Base-by-base conservation (phyloP, 2,113 vertebrate species). In the Zosterops lateralis region DNA sequence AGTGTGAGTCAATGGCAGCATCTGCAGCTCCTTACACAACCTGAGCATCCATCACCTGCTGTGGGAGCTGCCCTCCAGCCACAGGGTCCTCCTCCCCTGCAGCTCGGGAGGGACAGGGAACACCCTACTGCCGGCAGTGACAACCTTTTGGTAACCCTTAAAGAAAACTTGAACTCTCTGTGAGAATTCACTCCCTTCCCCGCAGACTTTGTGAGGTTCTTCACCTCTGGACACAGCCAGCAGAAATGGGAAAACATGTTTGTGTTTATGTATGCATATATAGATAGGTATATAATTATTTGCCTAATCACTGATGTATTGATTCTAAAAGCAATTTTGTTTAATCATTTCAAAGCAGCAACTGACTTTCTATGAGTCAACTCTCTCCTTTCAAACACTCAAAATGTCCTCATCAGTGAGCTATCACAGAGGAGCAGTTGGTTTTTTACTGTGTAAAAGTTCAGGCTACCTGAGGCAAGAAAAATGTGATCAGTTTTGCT, bases 21-120 rank as follows among this genome's bases (percentile, higher is more conserved):
- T 70, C 82, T 74, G 73, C 83, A 87, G 62, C 84, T 82, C 64
- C 61, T 88, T 50, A 90, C 66, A 95, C 82, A 95, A 75, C 64
- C 53, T 56, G 40, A 58, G 87, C 73, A 82, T 17, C 34, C 44
- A 65, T 5, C 90, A 62, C 47, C 86, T 17, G 47, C 77, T 25
- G 29, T 5, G 8, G 6, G 54, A 93, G 32, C 53, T 14, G 17
- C 75, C 77, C 17, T 25, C 38, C 78, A 57, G 79, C 47, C 76
- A 68, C 85, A 4, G 32, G 15, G 5, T 6, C 79, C 79, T 34
- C 3, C 65, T 10, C 48, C 18, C 61, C 71, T 32, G n/a, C 3
- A 0, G 9, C 6, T 26, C 15, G 1, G 44, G 22, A 64, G n/a
- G 25, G 71, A 10, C 2, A 6, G 2, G 57, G 53, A 60, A 87